Evolutionary conservation across 2,113 vertebrate species (phyloP).

Genomic region (Equus quagga): DNA sequence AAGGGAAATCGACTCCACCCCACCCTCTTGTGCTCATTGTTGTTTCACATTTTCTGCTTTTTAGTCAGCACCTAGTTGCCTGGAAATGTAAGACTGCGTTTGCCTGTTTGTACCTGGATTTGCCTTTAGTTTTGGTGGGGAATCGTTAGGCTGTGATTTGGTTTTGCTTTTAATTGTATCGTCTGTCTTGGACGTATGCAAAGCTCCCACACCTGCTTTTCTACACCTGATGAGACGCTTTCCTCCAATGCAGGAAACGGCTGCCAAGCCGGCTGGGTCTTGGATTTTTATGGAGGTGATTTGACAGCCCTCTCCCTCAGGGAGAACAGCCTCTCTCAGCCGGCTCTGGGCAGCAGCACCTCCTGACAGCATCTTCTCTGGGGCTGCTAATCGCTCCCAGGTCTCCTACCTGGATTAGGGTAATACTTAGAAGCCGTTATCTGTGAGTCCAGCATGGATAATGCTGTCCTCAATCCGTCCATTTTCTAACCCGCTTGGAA

Average conservation of each 20-base stretch:
- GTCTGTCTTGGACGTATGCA: conserved; percentile 37
- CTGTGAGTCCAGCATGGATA: background rate
- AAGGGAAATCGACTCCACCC: background rate
- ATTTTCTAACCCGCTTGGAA: background rate
- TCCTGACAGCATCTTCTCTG: background rate
- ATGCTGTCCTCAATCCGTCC: background rate
- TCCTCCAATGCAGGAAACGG: conserved; percentile 44
- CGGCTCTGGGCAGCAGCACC: background rate
- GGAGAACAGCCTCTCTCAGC: background rate
- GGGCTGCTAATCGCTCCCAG: background rate
- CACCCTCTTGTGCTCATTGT: background rate
- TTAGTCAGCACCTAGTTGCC: background rate
- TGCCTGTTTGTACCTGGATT: background rate
- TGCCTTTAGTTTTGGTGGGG: background rate
- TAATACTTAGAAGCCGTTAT: background rate
- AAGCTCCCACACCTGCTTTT: conserved; percentile 37
- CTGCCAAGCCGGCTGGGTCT: background rate
- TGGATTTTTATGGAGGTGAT: background rate
- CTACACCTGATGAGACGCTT: background rate
- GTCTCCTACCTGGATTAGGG: background rate
- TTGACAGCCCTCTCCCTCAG: background rate
- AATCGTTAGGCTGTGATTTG: background rate
- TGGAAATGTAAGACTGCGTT: background rate
- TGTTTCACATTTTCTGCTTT: background rate
- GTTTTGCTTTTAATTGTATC: conserved; percentile 28